These are phyloP conservation scores for Ceratina calcarata DNA, from an alignment of 1,140 invertebrate species.

Conservation along the genomic window DNA sequence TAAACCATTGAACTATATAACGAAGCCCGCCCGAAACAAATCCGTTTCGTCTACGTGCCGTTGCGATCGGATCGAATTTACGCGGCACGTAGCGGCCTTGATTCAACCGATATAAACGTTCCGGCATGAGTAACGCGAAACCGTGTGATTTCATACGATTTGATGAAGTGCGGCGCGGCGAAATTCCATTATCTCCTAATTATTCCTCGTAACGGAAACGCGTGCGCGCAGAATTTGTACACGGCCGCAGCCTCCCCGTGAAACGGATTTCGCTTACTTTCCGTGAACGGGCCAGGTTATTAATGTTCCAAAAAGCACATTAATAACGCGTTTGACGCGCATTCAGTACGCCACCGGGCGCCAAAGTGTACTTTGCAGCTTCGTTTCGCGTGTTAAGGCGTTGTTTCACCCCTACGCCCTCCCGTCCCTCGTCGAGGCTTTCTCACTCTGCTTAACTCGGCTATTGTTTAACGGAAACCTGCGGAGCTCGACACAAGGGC, in stretches of 20 bases:
- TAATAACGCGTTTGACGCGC: constrained; percentile 29
- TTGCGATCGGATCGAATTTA: neutral
- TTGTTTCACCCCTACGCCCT: neutral
- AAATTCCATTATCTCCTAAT: constrained; percentile 33
- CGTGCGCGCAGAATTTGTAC: neutral
- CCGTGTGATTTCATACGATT: constrained; percentile 6
- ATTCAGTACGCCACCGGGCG: constrained; percentile 12
- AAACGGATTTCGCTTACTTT: constrained; percentile 29
- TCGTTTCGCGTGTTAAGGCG: constrained; percentile 10
- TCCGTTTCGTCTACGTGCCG: neutral
- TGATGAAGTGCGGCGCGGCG: neutral
- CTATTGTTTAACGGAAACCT: neutral
- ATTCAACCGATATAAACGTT: constrained; percentile 9
- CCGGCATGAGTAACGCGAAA: neutral
- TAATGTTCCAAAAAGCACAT: constrained; percentile 37
- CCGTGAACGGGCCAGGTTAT: constrained; percentile 17
- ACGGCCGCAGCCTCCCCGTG: neutral
- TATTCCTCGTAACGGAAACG: constrained; percentile 1
- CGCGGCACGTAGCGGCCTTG: neutral
- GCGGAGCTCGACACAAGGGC: constrained; percentile 5
- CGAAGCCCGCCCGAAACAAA: neutral
- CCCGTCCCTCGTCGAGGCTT: too few relatives aligned
- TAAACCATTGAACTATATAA: neutral
- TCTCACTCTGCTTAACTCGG: constrained; percentile 11
- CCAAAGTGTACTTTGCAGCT: constrained; percentile 22